These are phyloP conservation scores for Hypsibius dujardini DNA, from an alignment of 1,140 invertebrate genomes.

Conservation along the genomic window DNA sequence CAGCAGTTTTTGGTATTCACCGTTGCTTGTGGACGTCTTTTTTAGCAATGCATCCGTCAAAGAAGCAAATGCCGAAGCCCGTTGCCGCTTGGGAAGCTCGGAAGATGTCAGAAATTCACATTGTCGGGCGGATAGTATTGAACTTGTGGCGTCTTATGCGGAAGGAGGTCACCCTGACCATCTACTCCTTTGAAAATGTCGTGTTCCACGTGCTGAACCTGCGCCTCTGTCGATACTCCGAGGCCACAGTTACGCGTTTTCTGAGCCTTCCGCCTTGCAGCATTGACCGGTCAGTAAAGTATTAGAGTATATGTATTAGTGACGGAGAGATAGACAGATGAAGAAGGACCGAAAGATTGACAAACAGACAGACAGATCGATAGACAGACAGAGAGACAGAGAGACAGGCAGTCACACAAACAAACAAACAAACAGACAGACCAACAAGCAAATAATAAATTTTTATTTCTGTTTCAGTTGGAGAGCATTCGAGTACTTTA, in stretches of 20 bases:
- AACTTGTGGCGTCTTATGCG: conserved; percentile 79
- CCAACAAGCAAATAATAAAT: background rate
- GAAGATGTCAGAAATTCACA: conserved; percentile 42
- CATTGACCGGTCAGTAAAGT: background rate
- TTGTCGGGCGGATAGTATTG: conserved; percentile 67
- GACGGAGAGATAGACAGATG: no score
- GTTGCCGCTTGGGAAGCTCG: conserved; percentile 26
- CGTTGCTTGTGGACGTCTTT: background rate
- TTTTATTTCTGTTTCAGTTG: conserved; percentile 29
- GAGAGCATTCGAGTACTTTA: conserved; percentile 47
- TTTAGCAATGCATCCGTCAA: conserved; percentile 14
- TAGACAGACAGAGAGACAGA: no score
- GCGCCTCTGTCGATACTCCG: conserved; percentile 53
- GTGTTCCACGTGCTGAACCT: conserved; percentile 69
- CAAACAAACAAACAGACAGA: no score
- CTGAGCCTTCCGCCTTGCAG: conserved; percentile 44
- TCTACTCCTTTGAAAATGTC: conserved; percentile 83
- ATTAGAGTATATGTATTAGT: background rate
- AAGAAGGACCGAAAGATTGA: no score
- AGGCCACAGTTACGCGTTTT: conserved; percentile 51
- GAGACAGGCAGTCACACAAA: no score
- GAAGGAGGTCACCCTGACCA: conserved; percentile 58
- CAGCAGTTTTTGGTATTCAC: conserved; percentile 25
- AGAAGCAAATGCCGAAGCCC: no score
- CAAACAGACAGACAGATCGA: no score